phyloP scores from a whole-genome alignment of 2,797 vertebrate species.

The Crypturellus tataupa region DNA sequence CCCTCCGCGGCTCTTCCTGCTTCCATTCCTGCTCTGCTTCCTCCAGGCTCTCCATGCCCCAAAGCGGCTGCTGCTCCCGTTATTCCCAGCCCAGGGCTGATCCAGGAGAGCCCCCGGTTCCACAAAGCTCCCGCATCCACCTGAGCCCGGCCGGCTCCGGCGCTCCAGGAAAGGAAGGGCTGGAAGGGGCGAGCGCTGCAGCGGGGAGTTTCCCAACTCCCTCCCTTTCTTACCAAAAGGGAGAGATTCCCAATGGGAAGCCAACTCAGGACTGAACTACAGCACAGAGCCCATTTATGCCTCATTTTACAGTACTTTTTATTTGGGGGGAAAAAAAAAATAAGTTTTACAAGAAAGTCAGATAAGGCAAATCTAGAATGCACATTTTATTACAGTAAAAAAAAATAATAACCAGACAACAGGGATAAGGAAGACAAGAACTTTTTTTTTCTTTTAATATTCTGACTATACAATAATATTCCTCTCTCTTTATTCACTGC shows the following conservation, averaged over 20 bases:
- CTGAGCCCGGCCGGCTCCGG: background rate
- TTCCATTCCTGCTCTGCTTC: too few relatives aligned
- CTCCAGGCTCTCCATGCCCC: background rate
- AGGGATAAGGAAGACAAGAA: constrained; percentile 72
- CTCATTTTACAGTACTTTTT: background rate
- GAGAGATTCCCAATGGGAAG: background rate
- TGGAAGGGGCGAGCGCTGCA: background rate
- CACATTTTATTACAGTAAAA: constrained; percentile 87
- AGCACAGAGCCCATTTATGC: constrained; percentile 5
- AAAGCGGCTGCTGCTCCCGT: too few relatives aligned
- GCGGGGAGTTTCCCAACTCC: background rate
- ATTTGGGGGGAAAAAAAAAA: background rate
- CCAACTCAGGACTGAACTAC: background rate
- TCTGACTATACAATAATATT: constrained; percentile 80
- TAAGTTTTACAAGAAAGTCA: constrained; percentile 12
- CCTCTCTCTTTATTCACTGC: constrained; percentile 69
- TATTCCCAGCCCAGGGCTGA: background rate
- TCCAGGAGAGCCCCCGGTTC: accelerated
- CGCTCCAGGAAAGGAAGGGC: background rate
- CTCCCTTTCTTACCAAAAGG: background rate
- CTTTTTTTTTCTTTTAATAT: constrained; percentile 67
- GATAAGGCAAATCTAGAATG: constrained; percentile 75
- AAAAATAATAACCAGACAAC: constrained; percentile 75
- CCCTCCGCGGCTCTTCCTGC: too few relatives aligned
- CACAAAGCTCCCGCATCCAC: background rate